These are phyloP conservation scores for Apeltes quadracus DNA, from an alignment of 2,113 vertebrate species.

Conservation along the genomic window DNA sequence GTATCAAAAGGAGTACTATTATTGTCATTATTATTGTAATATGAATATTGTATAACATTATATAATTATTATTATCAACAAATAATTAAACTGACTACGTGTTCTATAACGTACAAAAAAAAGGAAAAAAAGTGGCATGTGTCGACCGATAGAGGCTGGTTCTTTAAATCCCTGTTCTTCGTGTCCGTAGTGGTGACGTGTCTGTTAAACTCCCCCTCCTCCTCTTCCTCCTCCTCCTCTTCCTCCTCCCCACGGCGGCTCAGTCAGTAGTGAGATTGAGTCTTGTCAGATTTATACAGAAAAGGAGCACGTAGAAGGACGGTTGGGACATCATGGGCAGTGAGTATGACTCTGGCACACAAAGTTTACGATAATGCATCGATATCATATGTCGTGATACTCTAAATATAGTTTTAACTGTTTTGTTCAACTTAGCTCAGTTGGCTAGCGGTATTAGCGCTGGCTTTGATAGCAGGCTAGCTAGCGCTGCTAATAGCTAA, in stretches of 20 bases:
- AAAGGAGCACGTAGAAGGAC: constrained; percentile 11
- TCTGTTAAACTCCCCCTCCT: constrained; percentile 49
- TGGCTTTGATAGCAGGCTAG: constrained; percentile 40
- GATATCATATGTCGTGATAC: rapidly evolving
- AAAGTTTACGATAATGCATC: rapidly evolving
- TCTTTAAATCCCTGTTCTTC: constrained; percentile 41
- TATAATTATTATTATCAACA: not conserved
- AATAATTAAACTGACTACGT: not conserved
- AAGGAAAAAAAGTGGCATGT: not conserved
- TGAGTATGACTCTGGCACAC: constrained; percentile 63
- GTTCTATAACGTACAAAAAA: not conserved
- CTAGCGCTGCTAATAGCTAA: constrained; percentile 22
- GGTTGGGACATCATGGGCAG: constrained; percentile 74
- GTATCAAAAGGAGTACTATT: not conserved
- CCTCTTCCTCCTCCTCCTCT: constrained; percentile 4
- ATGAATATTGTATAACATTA: too few species aligned
- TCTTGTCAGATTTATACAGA: constrained; percentile 9
- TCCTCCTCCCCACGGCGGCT: constrained; percentile 17
- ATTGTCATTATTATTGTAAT: not conserved
- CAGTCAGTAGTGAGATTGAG: constrained; percentile 23
- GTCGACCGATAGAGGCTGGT: not conserved
- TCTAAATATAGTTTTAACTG: not conserved
- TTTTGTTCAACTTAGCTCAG: constrained; percentile 35
- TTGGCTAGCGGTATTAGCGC: constrained; percentile 8
- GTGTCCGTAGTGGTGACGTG: constrained; percentile 68